These are phyloP conservation scores for Pseudopleuronectes americanus DNA, from an alignment of 2,797 vertebrate species.

Conservation along the genomic window DNA sequence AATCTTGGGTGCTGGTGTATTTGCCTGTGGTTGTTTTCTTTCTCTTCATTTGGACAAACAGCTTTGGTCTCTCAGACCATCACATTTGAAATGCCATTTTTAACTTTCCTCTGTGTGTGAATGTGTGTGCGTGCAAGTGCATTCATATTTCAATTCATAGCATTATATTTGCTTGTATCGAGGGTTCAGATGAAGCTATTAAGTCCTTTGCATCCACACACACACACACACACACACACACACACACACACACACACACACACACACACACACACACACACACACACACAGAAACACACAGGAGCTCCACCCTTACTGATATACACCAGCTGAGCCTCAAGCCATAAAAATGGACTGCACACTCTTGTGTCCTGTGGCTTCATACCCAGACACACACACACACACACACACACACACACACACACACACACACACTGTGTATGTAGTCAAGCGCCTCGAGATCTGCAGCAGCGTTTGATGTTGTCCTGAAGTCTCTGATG, in stretches of 20 bases:
- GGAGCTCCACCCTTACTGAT: slow-evolving; percentile 38
- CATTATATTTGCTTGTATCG: slow-evolving; percentile 40
- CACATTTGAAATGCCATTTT: slow-evolving; percentile 30
- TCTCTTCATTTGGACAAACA: slow-evolving; percentile 58
- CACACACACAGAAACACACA: slow-evolving; percentile 4
- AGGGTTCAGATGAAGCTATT: slow-evolving; percentile 26
- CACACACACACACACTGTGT: not conserved
- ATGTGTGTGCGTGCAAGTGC: not conserved
- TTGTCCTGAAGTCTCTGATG: slow-evolving; percentile 60
- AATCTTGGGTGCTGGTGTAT: slow-evolving; percentile 49
- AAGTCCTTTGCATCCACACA: slow-evolving; percentile 12
- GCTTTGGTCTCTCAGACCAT: slow-evolving; percentile 46
- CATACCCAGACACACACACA: slow-evolving; percentile 3
- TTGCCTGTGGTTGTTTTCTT: slow-evolving; percentile 66
- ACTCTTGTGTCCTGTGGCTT: slow-evolving; percentile 29
- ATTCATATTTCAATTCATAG: slow-evolving; percentile 4
- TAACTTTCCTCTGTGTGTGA: slow-evolving; percentile 40
- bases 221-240: slow-evolving; percentile 17
- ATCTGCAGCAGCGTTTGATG: slow-evolving; percentile 61
- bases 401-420: slow-evolving; percentile 6
- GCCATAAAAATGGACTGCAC: slow-evolving; percentile 39
- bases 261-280: slow-evolving; percentile 17
- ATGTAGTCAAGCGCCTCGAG: slow-evolving; percentile 36
- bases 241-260: slow-evolving; percentile 9
- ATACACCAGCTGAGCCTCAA: slow-evolving; percentile 58